Base-by-base conservation (phyloP, 2,797 vertebrate genomes). In the Discoglossus pictus region DNA sequence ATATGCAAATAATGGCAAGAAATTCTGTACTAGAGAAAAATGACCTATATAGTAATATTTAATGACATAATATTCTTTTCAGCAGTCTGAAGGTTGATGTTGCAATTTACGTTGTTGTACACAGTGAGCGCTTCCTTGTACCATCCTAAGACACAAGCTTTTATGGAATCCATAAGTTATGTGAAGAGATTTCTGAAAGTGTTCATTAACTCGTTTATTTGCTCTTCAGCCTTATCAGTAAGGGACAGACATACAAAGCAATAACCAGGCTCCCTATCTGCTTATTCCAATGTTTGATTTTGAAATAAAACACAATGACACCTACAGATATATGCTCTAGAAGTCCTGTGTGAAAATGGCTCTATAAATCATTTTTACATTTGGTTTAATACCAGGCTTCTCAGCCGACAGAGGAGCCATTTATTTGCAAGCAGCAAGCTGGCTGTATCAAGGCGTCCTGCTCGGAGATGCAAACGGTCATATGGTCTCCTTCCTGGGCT, bases 301-400 rank as follows among this genome's bases (percentile, higher is more conserved):
- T 48, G 18, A 58, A 63, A 70, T 70, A 63, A 70, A 62, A 69
- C 48, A 61, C 60, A 55, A 42, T 69, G 67, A 69, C 67, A 69
- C 43, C 59, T 47, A 51, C 59, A 69, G 67, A 63, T 70, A 56
- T 63, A 70, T 63, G 35, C 43, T 61, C 67, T 16, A 7, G n/a
- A 48, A 70, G 60, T 56, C 52, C 24, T 21, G 13, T 56, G 60
- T 56, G 36, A 23, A 48, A 63, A 70, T 46, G 43, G 50, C 34
- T 70, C 38, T 62, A 70, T 70, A 70, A 70, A 70, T 70, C 67
- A 70, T 63, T 70, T 63, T 70, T 70, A 70, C 56, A 70, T 70
- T 70, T 70, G 67, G 20, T 63, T 56, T 70, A 70, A 69, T 69
- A 47, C 58, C 54, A 24, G 52, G 40, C 36, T 55, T 70, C 52